These are phyloP conservation scores for Pangasius macronema DNA, from an alignment of 2,797 vertebrate genomes.

Conservation along the genomic window DNA sequence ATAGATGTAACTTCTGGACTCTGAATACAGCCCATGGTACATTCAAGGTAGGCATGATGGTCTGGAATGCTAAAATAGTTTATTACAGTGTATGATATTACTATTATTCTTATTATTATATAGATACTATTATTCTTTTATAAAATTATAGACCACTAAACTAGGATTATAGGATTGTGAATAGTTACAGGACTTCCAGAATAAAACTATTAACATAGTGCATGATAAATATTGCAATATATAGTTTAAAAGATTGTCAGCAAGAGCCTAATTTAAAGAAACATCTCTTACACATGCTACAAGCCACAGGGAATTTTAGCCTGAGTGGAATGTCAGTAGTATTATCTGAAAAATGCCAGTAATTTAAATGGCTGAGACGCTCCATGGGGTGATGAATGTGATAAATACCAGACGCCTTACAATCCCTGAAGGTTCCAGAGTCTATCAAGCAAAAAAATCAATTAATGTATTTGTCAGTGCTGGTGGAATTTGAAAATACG, in stretches of 20 bases:
- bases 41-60: too few relatives aligned
- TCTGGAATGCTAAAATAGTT: too few relatives aligned
- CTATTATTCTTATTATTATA: neutral
- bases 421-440: neutral
- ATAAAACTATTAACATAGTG: neutral
- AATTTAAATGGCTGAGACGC: neutral
- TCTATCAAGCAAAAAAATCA: slow-evolving; percentile 15
- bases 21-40: too few relatives aligned
- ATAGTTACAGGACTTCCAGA: neutral
- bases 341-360: neutral
- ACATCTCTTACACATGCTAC: neutral
- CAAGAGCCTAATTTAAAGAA: neutral
- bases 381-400: neutral
- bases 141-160: neutral
- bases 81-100: too few relatives aligned
- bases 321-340: neutral
- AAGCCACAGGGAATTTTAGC: neutral
- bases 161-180: neutral
- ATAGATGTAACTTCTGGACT: too few relatives aligned
- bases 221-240: neutral
- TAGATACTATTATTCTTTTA: neutral
- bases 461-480: slow-evolving; percentile 13
- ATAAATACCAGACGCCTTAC: neutral
- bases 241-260: neutral
- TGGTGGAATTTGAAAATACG: neutral